phyloP scores from a whole-genome alignment of 2,797 vertebrate genomes.

The Myripristis murdjan region DNA sequence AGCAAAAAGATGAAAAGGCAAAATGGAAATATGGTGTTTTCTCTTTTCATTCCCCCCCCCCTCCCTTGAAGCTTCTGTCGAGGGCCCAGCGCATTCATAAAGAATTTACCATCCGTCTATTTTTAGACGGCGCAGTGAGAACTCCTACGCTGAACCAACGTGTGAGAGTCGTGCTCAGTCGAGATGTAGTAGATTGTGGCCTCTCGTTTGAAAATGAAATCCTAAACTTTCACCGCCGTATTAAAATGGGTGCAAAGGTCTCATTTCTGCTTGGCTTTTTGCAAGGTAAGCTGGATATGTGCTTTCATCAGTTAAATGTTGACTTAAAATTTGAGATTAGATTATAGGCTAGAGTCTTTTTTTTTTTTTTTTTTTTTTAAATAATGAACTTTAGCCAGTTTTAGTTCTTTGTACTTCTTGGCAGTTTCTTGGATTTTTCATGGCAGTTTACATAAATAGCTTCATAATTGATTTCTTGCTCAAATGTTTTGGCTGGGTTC shows the following conservation, averaged over 20 bases:
- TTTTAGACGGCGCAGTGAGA: slow-evolving; percentile 73
- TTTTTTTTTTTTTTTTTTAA: neutral
- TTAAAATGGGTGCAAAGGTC: slow-evolving; percentile 46
- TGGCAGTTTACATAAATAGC: slow-evolving; percentile 27
- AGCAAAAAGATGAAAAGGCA: slow-evolving; percentile 36
- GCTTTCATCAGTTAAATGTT: slow-evolving; percentile 17
- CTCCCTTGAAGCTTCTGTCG: slow-evolving; percentile 48
- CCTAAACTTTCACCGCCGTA: slow-evolving; percentile 51
- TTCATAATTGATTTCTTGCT: slow-evolving; percentile 48
- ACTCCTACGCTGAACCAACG: slow-evolving; percentile 53
- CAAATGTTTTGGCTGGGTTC: slow-evolving; percentile 28
- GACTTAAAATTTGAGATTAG: slow-evolving; percentile 1
- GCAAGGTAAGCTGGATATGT: slow-evolving; percentile 14
- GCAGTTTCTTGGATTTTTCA: slow-evolving; percentile 9
- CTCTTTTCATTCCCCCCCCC: slow-evolving; percentile 26
- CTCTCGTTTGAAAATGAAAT: slow-evolving; percentile 46
- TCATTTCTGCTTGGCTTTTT: slow-evolving; percentile 15
- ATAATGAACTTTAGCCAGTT: too few relatives aligned
- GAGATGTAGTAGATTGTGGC: slow-evolving; percentile 48
- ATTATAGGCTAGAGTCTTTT: neutral
- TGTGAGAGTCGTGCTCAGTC: slow-evolving; percentile 39
- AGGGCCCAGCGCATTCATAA: slow-evolving; percentile 72
- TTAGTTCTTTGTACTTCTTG: neutral
- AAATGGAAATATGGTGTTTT: slow-evolving; percentile 70
- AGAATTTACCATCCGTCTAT: slow-evolving; percentile 80